Evolutionary conservation across 2,888 invertebrate species (phyloP), one percentile per base, ranked within the genome.

Genomic region (Drosophila anomalata): DNA sequence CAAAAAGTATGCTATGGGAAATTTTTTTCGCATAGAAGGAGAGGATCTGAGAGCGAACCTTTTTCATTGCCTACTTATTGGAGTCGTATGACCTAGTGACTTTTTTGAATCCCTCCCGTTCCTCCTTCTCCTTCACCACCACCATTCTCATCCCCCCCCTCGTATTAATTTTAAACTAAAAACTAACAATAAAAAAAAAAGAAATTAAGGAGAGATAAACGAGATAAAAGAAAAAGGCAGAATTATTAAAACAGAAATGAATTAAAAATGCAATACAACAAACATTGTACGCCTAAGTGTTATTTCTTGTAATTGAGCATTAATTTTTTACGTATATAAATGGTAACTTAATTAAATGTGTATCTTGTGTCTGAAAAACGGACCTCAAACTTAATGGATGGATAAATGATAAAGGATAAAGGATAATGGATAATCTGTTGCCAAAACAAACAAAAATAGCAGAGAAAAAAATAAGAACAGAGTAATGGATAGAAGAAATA

Each of bases 251-350:
- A 42, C 17, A 1, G 17, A 17, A 17, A 51, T 47, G 14, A 24
- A 56, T 22, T 56, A 57, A 63, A 57, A 56, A 17, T 51, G n/a
- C 59, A 54, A 72, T 74, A 56, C 73, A 17, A 17, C 17, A 61
- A 75, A 73, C 3, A 44, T 22, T 44, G 44, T 89, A 84, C 79
- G 88, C 83, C 77, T 90, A 90, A 87, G 87, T 90, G 89, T 89
- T 90, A 89, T 88, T 89, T 81, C 88, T 89, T 83, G 77, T 76
- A 89, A 88, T 86, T 82, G 88, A 88, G 69, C 81, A 83, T 88
- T 83, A 76, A 88, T 88, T 83, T 83, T 83, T 78, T 80, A 80
- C 46, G 70, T 54, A 48, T 42, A 72, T 51, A 42, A 47, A 54
- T 41, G 41, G 36, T 29, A 51, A 65, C 46, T 46, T 57, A 55